Percentiles rank a stretch among this genome's conserved stretches.
Evolutionary conservation across 2,113 vertebrate species (phyloP).

Genomic region (Callorhinus ursinus): DNA sequence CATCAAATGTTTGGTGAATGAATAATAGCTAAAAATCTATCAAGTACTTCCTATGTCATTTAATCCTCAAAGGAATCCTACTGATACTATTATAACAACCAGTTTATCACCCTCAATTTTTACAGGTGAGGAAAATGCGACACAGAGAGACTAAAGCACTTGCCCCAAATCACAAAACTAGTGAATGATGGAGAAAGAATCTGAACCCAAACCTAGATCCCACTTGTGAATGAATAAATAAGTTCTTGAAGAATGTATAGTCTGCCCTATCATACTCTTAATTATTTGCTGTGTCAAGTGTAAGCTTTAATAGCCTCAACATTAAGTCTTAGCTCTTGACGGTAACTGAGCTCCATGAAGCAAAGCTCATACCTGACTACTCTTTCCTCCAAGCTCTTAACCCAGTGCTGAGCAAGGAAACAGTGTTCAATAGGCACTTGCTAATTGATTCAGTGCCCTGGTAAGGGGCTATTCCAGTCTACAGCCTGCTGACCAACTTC

Average conservation of each 20-base stretch:
- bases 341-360: background rate
- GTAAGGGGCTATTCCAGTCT: constrained; percentile 21
- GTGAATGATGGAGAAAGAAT: constrained; percentile 1
- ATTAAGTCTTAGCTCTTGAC: background rate
- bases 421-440: constrained; percentile 27
- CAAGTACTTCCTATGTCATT: background rate
- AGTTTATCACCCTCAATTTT: background rate
- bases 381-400: background rate
- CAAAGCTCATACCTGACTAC: background rate
- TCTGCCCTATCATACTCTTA: background rate
- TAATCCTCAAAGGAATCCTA: constrained; percentile 51
- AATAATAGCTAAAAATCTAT: constrained; percentile 22
- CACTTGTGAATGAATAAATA: background rate
- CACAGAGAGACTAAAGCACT: background rate
- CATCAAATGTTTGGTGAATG: background rate
- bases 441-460: constrained; percentile 38
- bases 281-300: background rate
- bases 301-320: background rate
- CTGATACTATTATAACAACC: background rate
- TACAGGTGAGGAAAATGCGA: background rate
- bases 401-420: constrained; percentile 43
- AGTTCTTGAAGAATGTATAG: background rate
- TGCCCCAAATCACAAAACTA: constrained; percentile 10
- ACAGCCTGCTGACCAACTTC: background rate
- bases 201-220: constrained; percentile 14